These are phyloP conservation scores for Scaptomyza reducta DNA, from an alignment of 2,888 invertebrate genomes.

Conservation along the genomic window DNA sequence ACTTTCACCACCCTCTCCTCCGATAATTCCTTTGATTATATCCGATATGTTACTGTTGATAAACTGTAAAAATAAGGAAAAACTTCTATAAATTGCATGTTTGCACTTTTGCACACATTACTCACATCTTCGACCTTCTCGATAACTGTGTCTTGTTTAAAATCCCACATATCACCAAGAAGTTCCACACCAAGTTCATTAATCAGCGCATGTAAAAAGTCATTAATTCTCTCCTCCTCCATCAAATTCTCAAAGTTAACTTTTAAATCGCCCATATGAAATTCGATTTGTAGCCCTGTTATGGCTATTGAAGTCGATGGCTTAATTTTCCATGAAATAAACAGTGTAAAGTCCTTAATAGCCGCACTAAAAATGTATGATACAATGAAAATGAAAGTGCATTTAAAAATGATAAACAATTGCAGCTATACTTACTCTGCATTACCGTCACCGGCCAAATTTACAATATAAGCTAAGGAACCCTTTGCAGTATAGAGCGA, in stretches of 20 bases:
- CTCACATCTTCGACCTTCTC: constrained; percentile 66
- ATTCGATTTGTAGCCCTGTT: constrained; percentile 65
- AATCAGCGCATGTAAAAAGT: constrained; percentile 77
- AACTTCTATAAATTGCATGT: not conserved
- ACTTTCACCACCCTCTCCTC: constrained; percentile 60
- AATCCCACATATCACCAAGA: constrained; percentile 78
- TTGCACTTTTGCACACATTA: not conserved
- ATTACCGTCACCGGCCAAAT: constrained; percentile 77
- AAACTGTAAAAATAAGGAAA: constrained; percentile 50
- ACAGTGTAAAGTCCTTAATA: constrained; percentile 56
- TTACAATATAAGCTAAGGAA: constrained; percentile 75
- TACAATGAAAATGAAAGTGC: not conserved
- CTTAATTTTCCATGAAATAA: constrained; percentile 67
- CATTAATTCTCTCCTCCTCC: constrained; percentile 78
- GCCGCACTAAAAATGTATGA: constrained; percentile 45
- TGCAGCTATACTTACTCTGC: constrained; percentile 65
- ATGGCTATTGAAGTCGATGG: constrained; percentile 58
- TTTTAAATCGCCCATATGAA: constrained; percentile 66
- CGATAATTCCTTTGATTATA: constrained; percentile 66
- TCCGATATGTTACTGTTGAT: constrained; percentile 71
- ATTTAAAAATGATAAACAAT: not conserved
- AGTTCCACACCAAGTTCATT: constrained; percentile 80
- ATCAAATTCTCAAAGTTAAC: constrained; percentile 72
- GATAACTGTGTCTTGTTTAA: constrained; percentile 57
- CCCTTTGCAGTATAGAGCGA: constrained; percentile 80